Evolutionary conservation across 2,797 vertebrate genomes (phyloP).

Genomic region (Catostomus latipinnis): DNA sequence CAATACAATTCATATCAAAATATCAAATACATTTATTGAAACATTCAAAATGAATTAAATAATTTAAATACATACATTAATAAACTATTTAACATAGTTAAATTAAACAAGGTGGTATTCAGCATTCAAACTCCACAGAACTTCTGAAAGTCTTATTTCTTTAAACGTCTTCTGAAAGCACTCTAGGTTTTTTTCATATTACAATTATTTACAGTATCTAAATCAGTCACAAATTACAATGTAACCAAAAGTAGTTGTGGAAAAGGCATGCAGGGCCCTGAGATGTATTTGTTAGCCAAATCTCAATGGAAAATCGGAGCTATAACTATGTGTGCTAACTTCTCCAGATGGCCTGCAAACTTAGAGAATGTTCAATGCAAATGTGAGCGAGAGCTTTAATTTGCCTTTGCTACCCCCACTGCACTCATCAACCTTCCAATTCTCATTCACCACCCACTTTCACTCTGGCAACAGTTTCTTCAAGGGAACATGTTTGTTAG

Average conservation of each 20-base stretch:
- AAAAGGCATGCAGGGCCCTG: constrained; percentile 4
- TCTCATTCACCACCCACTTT: constrained; percentile 42
- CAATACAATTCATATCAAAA: too few relatives aligned
- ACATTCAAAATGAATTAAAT: too few relatives aligned
- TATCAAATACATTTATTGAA: too few relatives aligned
- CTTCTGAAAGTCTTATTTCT: not conserved
- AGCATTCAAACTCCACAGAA: not conserved
- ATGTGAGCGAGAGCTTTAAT: constrained; percentile 50
- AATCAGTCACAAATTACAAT: constrained; percentile 1
- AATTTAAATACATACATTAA: too few relatives aligned
- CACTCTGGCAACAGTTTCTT: constrained; percentile 41
- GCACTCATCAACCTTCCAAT: constrained; percentile 28
- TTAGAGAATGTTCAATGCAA: constrained; percentile 50
- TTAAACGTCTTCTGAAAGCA: not conserved
- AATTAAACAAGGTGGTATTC: too few relatives aligned
- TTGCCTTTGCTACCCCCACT: constrained; percentile 9
- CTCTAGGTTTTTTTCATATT: not conserved
- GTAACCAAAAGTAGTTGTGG: constrained; percentile 6
- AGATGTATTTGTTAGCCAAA: constrained; percentile 55
- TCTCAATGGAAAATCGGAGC: constrained; percentile 47
- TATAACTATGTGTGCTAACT: constrained; percentile 21
- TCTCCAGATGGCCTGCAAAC: constrained; percentile 20
- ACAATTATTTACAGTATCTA: not conserved
- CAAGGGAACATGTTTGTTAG: constrained; percentile 44
- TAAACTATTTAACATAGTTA: too few relatives aligned